These are phyloP conservation scores for Erpetoichthys calabaricus DNA, from an alignment of 2,797 vertebrate species.

Conservation along the genomic window DNA sequence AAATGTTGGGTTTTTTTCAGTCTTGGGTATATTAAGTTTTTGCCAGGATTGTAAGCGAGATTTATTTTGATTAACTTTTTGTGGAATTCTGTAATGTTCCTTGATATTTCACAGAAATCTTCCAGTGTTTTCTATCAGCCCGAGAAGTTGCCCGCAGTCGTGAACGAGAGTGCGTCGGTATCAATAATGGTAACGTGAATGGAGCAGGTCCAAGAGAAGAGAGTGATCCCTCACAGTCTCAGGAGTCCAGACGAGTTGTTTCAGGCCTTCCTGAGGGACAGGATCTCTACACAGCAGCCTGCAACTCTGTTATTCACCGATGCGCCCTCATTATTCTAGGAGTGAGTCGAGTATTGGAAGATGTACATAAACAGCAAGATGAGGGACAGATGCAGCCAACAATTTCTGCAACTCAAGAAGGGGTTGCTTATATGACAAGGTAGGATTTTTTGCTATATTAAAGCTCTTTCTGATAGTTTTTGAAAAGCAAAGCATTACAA, in stretches of 20 bases:
- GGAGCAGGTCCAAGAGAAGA: slow-evolving; percentile 44
- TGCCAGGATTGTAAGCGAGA: slow-evolving; percentile 9
- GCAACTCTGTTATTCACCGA: slow-evolving; percentile 90
- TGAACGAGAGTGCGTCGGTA: slow-evolving; percentile 71
- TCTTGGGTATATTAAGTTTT: slow-evolving; percentile 27
- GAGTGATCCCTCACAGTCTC: slow-evolving; percentile 60
- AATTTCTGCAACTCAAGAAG: slow-evolving; percentile 51
- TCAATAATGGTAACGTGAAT: slow-evolving; percentile 37
- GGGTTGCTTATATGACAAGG: slow-evolving; percentile 82
- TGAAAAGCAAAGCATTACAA: too few relatives aligned
- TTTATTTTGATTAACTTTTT: slow-evolving; percentile 29
- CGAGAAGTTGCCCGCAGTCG: slow-evolving; percentile 85
- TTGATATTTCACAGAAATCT: slow-evolving; percentile 84
- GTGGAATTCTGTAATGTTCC: slow-evolving; percentile 41
- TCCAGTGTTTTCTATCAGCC: slow-evolving; percentile 98
- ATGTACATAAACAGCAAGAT: slow-evolving; percentile 62
- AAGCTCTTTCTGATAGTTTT: too few relatives aligned
- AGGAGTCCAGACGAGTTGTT: slow-evolving; percentile 69
- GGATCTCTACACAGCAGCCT: slow-evolving; percentile 88
- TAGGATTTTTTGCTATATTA: slow-evolving; percentile 27
- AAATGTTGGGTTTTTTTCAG: slow-evolving; percentile 13
- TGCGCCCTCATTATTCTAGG: slow-evolving; percentile 82
- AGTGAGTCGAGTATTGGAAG: slow-evolving; percentile 72
- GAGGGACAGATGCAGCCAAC: slow-evolving; percentile 51
- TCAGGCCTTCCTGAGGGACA: slow-evolving; percentile 71